A percentile compares a stretch with the other conserved stretches of the same genome.
These are phyloP conservation scores for Macrochelys suwanniensis DNA, from an alignment of 2,797 vertebrate genomes.

Conservation along the genomic window DNA sequence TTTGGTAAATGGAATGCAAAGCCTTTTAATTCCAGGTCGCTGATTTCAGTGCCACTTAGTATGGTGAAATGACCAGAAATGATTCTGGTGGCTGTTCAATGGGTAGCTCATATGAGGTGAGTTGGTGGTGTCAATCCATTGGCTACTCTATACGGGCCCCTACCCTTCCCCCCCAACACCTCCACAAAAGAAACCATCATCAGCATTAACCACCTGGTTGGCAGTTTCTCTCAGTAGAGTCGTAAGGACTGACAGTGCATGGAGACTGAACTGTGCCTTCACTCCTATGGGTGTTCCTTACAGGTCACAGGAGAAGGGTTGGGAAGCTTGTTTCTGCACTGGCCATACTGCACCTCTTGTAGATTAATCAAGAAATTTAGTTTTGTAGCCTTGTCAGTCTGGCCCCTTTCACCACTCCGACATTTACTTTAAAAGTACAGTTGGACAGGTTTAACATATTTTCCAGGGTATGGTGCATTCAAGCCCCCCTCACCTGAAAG, in stretches of 20 bases:
- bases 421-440: not conserved
- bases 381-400: not conserved
- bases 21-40: fast-evolving
- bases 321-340: not conserved
- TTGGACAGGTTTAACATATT: not conserved
- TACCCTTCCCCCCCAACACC: too few species aligned
- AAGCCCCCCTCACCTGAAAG: not conserved
- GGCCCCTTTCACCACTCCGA: not conserved
- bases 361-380: not conserved
- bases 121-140: too few species aligned
- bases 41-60: not conserved
- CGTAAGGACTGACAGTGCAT: too few species aligned
- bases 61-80: too few species aligned
- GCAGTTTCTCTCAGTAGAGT: too few species aligned
- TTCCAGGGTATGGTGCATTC: fast-evolving
- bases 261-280: too few species aligned
- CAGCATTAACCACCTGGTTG: too few species aligned
- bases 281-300: not conserved
- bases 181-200: too few species aligned
- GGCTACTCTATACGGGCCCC: too few species aligned
- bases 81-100: too few species aligned
- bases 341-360: fast-evolving
- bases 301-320: not conserved
- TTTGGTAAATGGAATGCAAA: not conserved
- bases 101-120: too few species aligned